Conservation (phyloP, 2,113 vertebrate genomes). For the Spilogale gracilis region DNA sequence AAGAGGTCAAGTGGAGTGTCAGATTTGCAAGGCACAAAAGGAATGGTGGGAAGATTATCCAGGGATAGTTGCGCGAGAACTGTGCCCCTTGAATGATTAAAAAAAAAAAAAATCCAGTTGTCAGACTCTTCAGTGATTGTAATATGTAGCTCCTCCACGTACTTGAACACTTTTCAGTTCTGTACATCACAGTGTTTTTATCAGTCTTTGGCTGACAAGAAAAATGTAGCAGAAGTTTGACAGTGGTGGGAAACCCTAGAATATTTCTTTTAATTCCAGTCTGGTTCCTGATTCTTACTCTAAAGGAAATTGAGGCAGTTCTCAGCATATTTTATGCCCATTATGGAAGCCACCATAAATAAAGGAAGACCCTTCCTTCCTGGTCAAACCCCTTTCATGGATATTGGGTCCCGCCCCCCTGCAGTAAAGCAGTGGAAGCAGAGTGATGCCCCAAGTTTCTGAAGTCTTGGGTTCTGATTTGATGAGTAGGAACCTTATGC, state of each 20-base stretch:
- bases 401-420: rapidly evolving
- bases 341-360: background rate
- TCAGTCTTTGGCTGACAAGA: background rate
- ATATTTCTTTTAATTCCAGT: background rate
- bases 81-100: background rate
- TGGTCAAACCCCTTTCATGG: background rate
- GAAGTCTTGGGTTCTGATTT: background rate
- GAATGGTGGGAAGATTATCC: background rate
- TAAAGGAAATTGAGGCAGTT: background rate
- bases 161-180: background rate
- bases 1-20: background rate
- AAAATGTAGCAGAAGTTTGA: background rate
- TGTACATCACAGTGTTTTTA: background rate
- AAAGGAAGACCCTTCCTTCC: background rate
- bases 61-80: background rate
- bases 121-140: slow-evolving; percentile 10
- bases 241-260: background rate
- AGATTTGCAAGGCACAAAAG: background rate
- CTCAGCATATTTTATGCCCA: background rate
- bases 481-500: background rate
- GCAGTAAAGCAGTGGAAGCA: background rate
- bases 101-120: background rate
- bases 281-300: background rate
- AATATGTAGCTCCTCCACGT: background rate
- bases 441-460: background rate